Conservation (phyloP, 2,113 vertebrate species). For the Campylomormyrus numenius region DNA sequence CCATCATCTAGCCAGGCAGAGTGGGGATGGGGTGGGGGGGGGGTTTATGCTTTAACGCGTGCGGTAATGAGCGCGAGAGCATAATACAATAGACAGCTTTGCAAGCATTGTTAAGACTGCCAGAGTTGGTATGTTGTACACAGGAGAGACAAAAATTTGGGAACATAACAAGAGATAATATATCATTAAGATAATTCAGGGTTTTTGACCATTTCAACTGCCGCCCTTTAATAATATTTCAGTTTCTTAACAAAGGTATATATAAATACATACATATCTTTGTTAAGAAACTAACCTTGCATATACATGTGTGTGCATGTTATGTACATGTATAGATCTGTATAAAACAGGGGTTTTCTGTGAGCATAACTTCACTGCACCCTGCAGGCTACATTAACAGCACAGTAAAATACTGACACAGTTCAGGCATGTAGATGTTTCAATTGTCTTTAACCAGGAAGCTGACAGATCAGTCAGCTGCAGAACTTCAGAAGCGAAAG, state of each 20-base stretch:
- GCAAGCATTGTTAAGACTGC: constrained; percentile 25
- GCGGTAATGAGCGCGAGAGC: constrained; percentile 45
- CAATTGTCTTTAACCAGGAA: not conserved
- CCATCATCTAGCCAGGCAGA: not conserved
- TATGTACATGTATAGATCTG: not conserved
- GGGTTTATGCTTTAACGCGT: not conserved
- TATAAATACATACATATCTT: too few species aligned
- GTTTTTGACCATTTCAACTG: not conserved
- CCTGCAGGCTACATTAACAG: not conserved
- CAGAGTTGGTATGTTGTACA: constrained; percentile 10
- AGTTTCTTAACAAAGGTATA: not conserved
- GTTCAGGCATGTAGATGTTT: not conserved
- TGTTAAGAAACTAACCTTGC: too few species aligned
- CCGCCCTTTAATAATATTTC: not conserved
- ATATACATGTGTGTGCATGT: not conserved
- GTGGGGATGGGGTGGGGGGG: not conserved
- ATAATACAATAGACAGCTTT: constrained; percentile 20
- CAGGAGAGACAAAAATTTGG: constrained; percentile 27
- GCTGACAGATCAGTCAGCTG: not conserved
- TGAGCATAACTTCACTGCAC: not conserved
- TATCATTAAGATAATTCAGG: not conserved
- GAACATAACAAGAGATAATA: not conserved
- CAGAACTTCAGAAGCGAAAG: not conserved
- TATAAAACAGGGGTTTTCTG: not conserved
- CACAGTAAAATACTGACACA: not conserved